Evolutionary conservation across 2,888 invertebrate species (phyloP).

Genomic region (Synergus umbraculus): DNA sequence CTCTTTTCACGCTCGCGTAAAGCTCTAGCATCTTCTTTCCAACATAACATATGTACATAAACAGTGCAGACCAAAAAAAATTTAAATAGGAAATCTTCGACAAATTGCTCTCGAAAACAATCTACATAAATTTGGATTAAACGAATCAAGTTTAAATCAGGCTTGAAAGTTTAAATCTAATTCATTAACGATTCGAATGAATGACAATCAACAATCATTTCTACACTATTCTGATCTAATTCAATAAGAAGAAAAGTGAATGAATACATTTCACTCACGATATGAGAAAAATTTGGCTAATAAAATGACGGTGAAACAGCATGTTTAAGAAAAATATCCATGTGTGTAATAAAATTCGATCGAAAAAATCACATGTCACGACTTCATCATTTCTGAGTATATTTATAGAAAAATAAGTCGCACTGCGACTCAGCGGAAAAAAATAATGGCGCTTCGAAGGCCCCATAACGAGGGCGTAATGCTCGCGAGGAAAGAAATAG

Average conservation of each 20-base stretch:
- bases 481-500: slow-evolving; percentile 33
- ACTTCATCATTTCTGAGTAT: background rate
- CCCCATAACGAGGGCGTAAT: slow-evolving; percentile 13
- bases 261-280: background rate
- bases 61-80: slow-evolving; percentile 15
- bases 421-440: slow-evolving; percentile 22
- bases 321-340: background rate
- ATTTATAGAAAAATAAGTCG: slow-evolving; percentile 25
- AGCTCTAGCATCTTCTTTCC: slow-evolving; percentile 15
- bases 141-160: background rate
- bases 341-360: background rate
- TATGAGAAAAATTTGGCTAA: background rate
- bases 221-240: no score
- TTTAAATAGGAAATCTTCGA: background rate
- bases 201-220: no score
- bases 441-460: slow-evolving; percentile 17
- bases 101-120: slow-evolving; percentile 25
- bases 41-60: slow-evolving; percentile 23
- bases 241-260: background rate
- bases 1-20: slow-evolving; percentile 37
- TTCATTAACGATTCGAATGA: no score
- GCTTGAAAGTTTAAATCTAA: background rate
- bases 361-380: background rate
- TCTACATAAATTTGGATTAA: background rate
- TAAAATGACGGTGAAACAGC: background rate